Evolutionary conservation across 2,113 vertebrate genomes (phyloP).

Genomic region (Eulemur macaco): DNA sequence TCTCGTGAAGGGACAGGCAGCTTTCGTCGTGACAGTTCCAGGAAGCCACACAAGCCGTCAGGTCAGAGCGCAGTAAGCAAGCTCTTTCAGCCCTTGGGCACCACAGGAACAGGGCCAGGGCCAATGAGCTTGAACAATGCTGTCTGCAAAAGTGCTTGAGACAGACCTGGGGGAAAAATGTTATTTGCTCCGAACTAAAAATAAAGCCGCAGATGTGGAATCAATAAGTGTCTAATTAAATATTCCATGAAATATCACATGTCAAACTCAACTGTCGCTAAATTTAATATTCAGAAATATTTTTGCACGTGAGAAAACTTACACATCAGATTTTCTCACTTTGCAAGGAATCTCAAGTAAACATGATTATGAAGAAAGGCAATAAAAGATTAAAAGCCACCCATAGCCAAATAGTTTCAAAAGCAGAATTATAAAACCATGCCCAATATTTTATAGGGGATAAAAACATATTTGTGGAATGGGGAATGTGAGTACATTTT

Average conservation of each 20-base stretch:
- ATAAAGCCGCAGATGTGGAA: slow-evolving; percentile 37
- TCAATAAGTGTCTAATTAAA: slow-evolving; percentile 53
- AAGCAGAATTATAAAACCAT: slow-evolving; percentile 8
- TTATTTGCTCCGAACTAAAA: slow-evolving; percentile 35
- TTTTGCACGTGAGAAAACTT: slow-evolving; percentile 10
- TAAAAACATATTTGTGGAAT: neutral
- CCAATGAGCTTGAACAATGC: slow-evolving; percentile 33
- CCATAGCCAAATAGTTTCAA: neutral
- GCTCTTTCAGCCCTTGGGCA: slow-evolving; percentile 38
- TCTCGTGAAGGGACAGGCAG: neutral
- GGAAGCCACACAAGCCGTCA: neutral
- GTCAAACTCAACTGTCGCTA: neutral
- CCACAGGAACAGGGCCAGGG: slow-evolving; percentile 53
- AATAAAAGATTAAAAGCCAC: neutral
- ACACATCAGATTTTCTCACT: slow-evolving; percentile 7
- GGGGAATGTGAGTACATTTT: neutral
- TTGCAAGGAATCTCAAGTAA: slow-evolving; percentile 10
- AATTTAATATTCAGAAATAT: slow-evolving; percentile 40
- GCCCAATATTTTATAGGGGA: neutral
- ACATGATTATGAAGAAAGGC: neutral
- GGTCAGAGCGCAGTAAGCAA: neutral
- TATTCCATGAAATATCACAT: neutral
- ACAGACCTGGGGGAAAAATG: neutral
- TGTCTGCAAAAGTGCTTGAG: neutral
- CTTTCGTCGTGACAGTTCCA: neutral